phyloP scores from a whole-genome alignment of 2,797 vertebrate species.

The Dromococcyx pavoninus region DNA sequence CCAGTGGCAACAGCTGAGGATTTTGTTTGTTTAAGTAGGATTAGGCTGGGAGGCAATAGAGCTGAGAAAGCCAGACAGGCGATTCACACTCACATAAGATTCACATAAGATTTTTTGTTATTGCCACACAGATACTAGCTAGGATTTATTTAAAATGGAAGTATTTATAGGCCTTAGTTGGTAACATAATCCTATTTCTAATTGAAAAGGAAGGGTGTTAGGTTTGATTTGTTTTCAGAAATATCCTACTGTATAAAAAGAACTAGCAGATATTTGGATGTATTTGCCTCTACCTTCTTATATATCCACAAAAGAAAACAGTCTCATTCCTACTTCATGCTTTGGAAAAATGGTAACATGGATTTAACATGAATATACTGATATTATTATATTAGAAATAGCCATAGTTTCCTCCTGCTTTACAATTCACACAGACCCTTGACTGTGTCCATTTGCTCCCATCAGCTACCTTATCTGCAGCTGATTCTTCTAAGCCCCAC shows the following conservation, averaged over 20 bases:
- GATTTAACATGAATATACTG: neutral
- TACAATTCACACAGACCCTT: accelerated
- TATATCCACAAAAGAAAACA: neutral
- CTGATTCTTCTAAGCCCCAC: neutral
- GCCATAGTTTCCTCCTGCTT: neutral
- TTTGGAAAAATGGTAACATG: neutral
- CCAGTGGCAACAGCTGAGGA: neutral
- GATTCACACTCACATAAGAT: neutral
- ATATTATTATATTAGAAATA: neutral
- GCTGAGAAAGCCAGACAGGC: neutral
- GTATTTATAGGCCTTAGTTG: neutral
- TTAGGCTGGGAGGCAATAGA: neutral
- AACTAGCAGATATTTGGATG: neutral
- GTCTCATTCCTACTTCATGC: neutral
- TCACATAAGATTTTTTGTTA: neutral
- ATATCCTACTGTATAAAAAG: neutral
- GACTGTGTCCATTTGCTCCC: neutral
- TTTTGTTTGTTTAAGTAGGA: neutral
- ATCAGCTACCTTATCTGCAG: neutral
- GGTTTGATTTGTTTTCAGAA: neutral
- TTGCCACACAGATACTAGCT: neutral
- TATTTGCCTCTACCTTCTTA: neutral
- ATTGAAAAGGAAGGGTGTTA: neutral
- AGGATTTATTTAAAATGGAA: neutral
- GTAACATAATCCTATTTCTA: neutral